Evolutionary conservation across 1,140 invertebrate genomes (phyloP).

Genomic region (Microplitis mediator): DNA sequence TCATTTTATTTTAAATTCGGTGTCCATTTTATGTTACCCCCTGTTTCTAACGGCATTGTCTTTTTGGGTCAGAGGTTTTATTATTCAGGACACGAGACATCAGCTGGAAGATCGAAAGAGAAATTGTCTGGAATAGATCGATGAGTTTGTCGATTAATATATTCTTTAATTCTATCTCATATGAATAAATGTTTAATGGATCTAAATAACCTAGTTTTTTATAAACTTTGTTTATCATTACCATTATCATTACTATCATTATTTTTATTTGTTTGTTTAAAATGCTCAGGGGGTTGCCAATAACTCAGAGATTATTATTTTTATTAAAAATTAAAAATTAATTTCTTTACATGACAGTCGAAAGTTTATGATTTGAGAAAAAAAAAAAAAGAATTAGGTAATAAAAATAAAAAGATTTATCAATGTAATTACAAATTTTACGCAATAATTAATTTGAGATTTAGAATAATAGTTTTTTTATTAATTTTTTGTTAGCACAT

Average conservation of each 20-base stretch:
- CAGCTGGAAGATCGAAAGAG: not conserved
- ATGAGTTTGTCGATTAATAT: conserved; percentile 3
- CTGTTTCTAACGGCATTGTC: no score
- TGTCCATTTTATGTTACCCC: no score
- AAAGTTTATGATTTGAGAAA: no score
- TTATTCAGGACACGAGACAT: conserved; percentile 6
- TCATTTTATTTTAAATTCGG: no score
- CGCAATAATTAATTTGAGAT: not conserved
- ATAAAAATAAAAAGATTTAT: not conserved
- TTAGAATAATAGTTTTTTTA: not conserved
- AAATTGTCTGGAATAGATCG: conserved; percentile 15
- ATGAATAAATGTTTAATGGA: conserved; percentile 19
- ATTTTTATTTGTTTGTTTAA: no score
- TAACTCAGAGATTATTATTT: no score
- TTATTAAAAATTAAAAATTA: no score
- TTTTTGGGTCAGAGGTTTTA: not conserved
- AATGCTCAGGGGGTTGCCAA: no score
- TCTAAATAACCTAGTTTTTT: conserved; percentile 1
- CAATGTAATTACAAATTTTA: not conserved
- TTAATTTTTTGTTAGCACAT: not conserved
- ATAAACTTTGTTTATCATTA: no score
- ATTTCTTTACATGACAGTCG: no score
- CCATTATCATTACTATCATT: no score
- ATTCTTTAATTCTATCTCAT: not conserved
- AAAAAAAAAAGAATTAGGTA: no score